Conservation (phyloP, 2,113 vertebrate genomes). For the Heterotis niloticus region DNA sequence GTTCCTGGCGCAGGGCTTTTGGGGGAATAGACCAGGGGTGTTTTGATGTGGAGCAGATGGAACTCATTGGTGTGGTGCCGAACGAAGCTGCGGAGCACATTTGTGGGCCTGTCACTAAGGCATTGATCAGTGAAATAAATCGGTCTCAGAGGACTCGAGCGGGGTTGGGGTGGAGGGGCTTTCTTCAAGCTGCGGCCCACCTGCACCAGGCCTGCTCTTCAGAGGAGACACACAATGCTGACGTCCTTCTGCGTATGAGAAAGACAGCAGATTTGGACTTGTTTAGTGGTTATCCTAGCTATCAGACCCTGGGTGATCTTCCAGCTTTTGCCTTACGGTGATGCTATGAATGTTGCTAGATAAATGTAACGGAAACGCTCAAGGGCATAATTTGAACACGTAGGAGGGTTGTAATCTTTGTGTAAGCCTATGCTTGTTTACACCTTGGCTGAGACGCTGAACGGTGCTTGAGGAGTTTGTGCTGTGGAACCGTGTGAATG, state of each 20-base stretch:
- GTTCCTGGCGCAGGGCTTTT: too few species aligned
- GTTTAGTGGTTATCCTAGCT: too few species aligned
- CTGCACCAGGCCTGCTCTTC: slow-evolving; percentile 46
- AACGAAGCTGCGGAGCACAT: slow-evolving; percentile 87
- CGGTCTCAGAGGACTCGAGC: slow-evolving; percentile 75
- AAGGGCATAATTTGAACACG: not conserved
- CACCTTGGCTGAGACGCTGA: slow-evolving; percentile 20
- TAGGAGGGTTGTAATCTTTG: not conserved
- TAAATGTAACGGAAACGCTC: too few species aligned
- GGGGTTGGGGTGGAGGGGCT: slow-evolving; percentile 56
- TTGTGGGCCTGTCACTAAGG: slow-evolving; percentile 86
- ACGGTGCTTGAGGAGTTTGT: slow-evolving; percentile 33
- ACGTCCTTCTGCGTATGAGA: not conserved
- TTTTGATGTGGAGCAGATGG: slow-evolving; percentile 85
- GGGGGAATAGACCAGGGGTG: too few species aligned
- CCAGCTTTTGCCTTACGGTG: too few species aligned
- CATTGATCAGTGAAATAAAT: slow-evolving; percentile 86
- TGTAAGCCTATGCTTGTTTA: not conserved
- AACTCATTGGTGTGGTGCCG: slow-evolving; percentile 86
- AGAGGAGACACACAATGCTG: not conserved
- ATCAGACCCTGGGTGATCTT: not conserved
- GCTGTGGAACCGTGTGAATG: slow-evolving; percentile 21
- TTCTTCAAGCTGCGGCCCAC: slow-evolving; percentile 66
- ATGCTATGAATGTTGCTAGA: too few species aligned
- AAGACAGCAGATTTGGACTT: too few species aligned